Evolutionary conservation across 2,888 invertebrate genomes (phyloP).

Genomic region (Drosophila helvetica): DNA sequence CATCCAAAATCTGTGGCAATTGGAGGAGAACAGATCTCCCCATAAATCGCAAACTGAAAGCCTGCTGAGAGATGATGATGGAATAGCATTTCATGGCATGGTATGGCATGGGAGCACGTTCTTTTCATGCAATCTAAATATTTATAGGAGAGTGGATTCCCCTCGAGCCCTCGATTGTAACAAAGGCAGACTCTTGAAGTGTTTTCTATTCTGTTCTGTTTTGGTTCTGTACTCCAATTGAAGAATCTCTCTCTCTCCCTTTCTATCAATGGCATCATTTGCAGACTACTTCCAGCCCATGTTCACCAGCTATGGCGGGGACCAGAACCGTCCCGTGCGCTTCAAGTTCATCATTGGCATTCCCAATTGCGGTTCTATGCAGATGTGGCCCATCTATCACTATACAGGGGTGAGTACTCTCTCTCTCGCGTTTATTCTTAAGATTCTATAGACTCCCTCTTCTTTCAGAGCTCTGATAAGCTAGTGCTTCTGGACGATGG

Average conservation of each 20-base stretch:
- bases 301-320: slow-evolving; percentile 88
- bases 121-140: slow-evolving; percentile 20
- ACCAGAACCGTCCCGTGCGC: slow-evolving; percentile 85
- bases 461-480: slow-evolving; percentile 84
- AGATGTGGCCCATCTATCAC: slow-evolving; percentile 88
- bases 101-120: slow-evolving; percentile 21
- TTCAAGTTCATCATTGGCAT: slow-evolving; percentile 87
- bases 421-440: not conserved
- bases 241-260: slow-evolving; percentile 1
- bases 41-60: slow-evolving; percentile 12
- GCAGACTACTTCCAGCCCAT: slow-evolving; percentile 85
- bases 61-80: slow-evolving; percentile 10
- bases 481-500: slow-evolving; percentile 89
- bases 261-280: slow-evolving; percentile 34
- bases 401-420: slow-evolving; percentile 80
- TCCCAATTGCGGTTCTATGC: slow-evolving; percentile 89
- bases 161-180: slow-evolving; percentile 4
- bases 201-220: slow-evolving; percentile 12
- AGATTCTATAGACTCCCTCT: not conserved
- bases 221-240: slow-evolving; percentile 14
- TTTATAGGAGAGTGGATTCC: slow-evolving; percentile 26
- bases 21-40: slow-evolving; percentile 26
- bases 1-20: slow-evolving; percentile 3
- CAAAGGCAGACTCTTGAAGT: slow-evolving; percentile 19
- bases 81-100: slow-evolving; percentile 1